Evolutionary conservation across 2,888 invertebrate genomes (phyloP).

Genomic region (Hedychridium roseum): DNA sequence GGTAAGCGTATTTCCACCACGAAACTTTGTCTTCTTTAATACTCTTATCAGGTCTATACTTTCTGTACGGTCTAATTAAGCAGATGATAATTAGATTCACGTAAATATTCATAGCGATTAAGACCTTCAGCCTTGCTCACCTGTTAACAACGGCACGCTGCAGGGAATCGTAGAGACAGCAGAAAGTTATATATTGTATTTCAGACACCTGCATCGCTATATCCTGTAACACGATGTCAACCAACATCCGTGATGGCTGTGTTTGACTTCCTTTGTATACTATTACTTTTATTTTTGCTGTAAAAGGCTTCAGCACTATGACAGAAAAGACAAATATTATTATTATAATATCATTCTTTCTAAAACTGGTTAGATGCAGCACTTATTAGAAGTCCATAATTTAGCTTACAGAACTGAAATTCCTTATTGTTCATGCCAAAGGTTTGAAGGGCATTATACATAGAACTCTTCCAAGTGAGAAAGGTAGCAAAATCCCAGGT

Average conservation of each 20-base stretch:
- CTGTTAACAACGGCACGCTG: slow-evolving; percentile 63
- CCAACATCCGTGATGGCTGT: slow-evolving; percentile 70
- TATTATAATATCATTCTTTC: background rate
- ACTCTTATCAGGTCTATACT: slow-evolving; percentile 71
- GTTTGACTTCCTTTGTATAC: slow-evolving; percentile 73
- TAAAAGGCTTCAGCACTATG: slow-evolving; percentile 80
- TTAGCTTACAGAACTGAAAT: slow-evolving; percentile 82
- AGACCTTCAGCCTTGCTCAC: slow-evolving; percentile 19
- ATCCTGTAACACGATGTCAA: slow-evolving; percentile 77
- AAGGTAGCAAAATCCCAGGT: slow-evolving; percentile 65
- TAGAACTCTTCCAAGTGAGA: slow-evolving; percentile 78
- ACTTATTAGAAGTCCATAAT: background rate
- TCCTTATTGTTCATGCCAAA: slow-evolving; percentile 80
- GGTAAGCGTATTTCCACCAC: slow-evolving; percentile 83
- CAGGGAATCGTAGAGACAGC: slow-evolving; percentile 69
- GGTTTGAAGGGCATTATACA: slow-evolving; percentile 78
- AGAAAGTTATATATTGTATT: slow-evolving; percentile 74
- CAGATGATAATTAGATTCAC: background rate
- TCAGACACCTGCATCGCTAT: slow-evolving; percentile 78
- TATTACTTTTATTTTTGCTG: slow-evolving; percentile 79
- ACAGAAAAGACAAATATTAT: slow-evolving; percentile 30
- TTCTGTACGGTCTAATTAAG: slow-evolving; percentile 59
- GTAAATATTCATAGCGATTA: background rate
- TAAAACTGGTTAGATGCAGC: background rate
- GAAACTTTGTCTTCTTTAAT: slow-evolving; percentile 69